phyloP scores from a whole-genome alignment of 1,140 invertebrate species.

The Eciton burchellii region DNA sequence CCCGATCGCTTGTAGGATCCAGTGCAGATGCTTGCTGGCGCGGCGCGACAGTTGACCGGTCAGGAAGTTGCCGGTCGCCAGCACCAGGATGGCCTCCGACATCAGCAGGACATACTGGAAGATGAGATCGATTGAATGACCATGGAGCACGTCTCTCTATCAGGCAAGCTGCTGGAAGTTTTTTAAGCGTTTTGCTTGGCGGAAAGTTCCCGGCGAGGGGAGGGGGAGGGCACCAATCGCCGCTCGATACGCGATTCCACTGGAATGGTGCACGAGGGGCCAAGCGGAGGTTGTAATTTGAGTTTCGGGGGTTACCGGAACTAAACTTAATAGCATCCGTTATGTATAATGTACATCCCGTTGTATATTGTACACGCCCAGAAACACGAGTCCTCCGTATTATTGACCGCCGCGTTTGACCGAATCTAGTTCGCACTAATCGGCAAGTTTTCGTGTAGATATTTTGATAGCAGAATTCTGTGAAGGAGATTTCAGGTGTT shows the following conservation, averaged over 20 bases:
- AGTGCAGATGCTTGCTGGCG: conserved; percentile 77
- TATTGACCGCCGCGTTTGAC: background rate
- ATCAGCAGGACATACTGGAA: conserved; percentile 81
- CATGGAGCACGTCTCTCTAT: conserved; percentile 40
- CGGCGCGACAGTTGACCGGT: conserved; percentile 69
- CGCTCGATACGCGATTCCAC: conserved; percentile 52
- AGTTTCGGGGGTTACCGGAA: conserved; percentile 34
- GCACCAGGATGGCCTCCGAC: conserved; percentile 77
- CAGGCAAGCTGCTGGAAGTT: conserved; percentile 63
- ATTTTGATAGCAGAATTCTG: background rate
- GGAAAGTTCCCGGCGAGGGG: background rate
- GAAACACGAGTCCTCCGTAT: background rate
- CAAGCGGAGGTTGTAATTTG: conserved; percentile 51
- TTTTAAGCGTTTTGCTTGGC: conserved; percentile 54
- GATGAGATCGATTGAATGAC: conserved; percentile 42
- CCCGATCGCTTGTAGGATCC: conserved; percentile 78
- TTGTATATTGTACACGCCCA: background rate
- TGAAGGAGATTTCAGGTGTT: too few relatives aligned
- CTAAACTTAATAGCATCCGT: conserved; percentile 36
- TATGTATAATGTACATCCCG: background rate
- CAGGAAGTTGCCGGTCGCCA: conserved; percentile 74
- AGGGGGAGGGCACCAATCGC: background rate
- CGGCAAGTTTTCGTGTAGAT: background rate
- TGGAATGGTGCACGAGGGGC: background rate
- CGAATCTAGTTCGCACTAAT: background rate